Evolutionary conservation across 2,113 vertebrate species (phyloP).

Genomic region (Mionectes macconnelli): DNA sequence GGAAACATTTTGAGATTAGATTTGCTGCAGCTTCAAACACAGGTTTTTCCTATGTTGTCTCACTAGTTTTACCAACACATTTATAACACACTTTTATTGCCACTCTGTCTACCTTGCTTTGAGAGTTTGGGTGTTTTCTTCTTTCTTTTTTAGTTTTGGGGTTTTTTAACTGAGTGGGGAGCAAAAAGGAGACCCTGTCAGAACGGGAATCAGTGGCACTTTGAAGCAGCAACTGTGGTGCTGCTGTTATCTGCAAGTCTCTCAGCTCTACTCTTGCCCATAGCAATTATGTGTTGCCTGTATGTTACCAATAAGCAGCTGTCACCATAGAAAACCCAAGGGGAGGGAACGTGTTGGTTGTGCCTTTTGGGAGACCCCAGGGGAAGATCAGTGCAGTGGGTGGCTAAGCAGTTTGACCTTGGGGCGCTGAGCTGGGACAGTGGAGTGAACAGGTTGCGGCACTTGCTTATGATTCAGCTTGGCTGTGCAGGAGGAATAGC

Average conservation of each 20-base stretch:
- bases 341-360: not conserved
- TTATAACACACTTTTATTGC: not conserved
- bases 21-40: not conserved
- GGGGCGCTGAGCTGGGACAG: not conserved
- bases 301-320: not conserved
- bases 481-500: not conserved
- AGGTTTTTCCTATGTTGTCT: not conserved
- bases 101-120: not conserved
- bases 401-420: not conserved
- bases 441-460: not conserved
- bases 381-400: not conserved
- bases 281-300: not conserved
- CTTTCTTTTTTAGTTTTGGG: not conserved
- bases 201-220: not conserved
- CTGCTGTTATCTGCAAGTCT: fast-evolving
- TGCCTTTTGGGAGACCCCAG: not conserved
- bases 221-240: not conserved
- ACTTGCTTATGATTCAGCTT: not conserved
- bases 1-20: not conserved
- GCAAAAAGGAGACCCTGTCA: not conserved
- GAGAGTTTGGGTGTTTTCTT: not conserved
- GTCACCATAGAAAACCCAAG: not conserved
- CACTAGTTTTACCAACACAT: not conserved
- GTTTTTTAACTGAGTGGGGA: not conserved
- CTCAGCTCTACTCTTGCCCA: not conserved